phyloP scores from a whole-genome alignment of 1,140 invertebrate genomes.

The Drusus annulatus region DNA sequence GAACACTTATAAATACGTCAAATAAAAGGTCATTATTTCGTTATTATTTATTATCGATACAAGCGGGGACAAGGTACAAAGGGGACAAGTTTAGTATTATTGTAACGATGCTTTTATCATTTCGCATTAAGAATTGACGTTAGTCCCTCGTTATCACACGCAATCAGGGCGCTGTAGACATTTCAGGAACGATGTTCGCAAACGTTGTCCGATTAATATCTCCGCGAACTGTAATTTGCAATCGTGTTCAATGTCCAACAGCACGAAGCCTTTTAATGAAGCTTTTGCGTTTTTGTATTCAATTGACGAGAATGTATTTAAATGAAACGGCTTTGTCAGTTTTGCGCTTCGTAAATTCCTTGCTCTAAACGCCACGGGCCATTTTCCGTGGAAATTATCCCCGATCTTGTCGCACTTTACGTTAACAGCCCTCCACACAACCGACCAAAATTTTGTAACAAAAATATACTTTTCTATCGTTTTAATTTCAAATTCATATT shows the following conservation, averaged over 20 bases:
- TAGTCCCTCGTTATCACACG: constrained; percentile 5
- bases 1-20: too few relatives aligned
- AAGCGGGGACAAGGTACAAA: too few relatives aligned
- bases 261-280: constrained; percentile 30
- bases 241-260: not conserved
- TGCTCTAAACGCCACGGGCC: not conserved
- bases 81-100: too few relatives aligned
- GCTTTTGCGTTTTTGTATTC: constrained; percentile 33
- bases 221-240: constrained; percentile 24
- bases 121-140: constrained; percentile 1
- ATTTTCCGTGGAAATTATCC: not conserved
- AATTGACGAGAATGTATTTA: not conserved
- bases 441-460: too few relatives aligned
- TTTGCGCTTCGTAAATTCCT: not conserved
- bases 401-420: not conserved
- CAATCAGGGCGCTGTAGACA: constrained; percentile 20
- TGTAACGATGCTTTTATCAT: too few relatives aligned
- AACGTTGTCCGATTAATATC: constrained; percentile 31
- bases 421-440: not conserved
- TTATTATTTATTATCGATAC: too few relatives aligned
- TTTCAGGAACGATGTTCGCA: constrained; percentile 29
- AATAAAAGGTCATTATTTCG: too few relatives aligned
- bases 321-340: not conserved
- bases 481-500: too few relatives aligned
- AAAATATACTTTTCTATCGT: too few relatives aligned